These are phyloP conservation scores for Pseudococcus jackbeardsleyi DNA, from an alignment of 2,888 invertebrate species.

Conservation along the genomic window DNA sequence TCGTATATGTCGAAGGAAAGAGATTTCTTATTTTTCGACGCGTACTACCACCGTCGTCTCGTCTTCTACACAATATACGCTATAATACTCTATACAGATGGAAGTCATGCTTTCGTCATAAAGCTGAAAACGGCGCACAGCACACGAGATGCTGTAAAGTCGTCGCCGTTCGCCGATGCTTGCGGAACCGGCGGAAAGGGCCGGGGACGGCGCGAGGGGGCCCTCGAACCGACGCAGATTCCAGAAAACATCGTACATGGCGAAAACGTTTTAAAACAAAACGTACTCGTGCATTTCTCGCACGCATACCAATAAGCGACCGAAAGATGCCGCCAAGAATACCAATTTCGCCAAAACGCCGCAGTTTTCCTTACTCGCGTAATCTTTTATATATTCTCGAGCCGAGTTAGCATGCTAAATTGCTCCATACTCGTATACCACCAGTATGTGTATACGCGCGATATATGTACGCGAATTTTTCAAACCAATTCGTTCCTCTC, in stretches of 20 bases:
- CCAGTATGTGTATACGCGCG: background rate
- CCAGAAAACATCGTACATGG: slow-evolving; percentile 33
- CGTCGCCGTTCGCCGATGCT: background rate
- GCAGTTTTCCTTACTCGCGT: slow-evolving; percentile 37
- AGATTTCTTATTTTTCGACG: slow-evolving; percentile 38
- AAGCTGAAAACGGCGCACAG: background rate
- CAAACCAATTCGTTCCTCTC: background rate
- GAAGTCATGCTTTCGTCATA: slow-evolving; percentile 50
- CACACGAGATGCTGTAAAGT: background rate
- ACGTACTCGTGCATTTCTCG: slow-evolving; percentile 50
- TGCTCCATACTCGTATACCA: slow-evolving; percentile 6
- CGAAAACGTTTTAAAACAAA: slow-evolving; percentile 51
- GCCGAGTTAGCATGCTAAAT: slow-evolving; percentile 48
- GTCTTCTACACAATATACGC: background rate
- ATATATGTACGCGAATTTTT: background rate
- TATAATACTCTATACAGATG: slow-evolving; percentile 40
- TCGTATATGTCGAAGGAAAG: background rate
- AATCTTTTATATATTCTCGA: slow-evolving; percentile 44
- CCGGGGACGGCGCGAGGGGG: background rate
- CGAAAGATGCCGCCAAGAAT: slow-evolving; percentile 47
- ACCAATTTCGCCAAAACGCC: slow-evolving; percentile 46
- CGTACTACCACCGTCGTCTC: background rate
- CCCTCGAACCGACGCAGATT: background rate
- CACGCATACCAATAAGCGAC: slow-evolving; percentile 51
- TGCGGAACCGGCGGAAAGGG: background rate